Evolutionary conservation across 2,113 vertebrate species (phyloP).

Genomic region (Sprattus sprattus): DNA sequence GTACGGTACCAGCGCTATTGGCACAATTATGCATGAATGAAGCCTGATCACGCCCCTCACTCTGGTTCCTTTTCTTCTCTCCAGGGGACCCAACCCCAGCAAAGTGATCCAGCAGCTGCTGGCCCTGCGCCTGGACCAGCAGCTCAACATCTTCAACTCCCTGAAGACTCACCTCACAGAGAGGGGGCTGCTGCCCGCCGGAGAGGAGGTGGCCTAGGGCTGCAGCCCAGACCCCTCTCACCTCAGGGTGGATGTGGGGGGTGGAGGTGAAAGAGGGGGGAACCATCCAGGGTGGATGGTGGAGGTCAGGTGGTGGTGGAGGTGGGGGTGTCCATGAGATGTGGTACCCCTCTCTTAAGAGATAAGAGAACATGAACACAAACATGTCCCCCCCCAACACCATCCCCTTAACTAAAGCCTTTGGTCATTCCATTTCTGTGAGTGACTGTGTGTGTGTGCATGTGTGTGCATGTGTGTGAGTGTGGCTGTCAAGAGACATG

Average conservation of each 20-base stretch:
- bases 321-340: conserved; percentile 24
- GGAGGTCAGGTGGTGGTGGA: conserved; percentile 6
- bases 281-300: conserved; percentile 26
- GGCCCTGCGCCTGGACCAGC: conserved; percentile 89
- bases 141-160: conserved; percentile 94
- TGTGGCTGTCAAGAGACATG: background rate
- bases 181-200: conserved; percentile 77
- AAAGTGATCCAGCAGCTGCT: conserved; percentile 96
- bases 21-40: background rate
- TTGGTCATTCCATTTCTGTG: conserved; percentile 65
- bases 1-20: conserved; percentile 57
- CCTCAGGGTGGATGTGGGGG: conserved; percentile 10
- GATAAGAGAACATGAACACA: conserved; percentile 24
- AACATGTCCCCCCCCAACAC: background rate
- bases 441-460: conserved; percentile 42
- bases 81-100: conserved; percentile 91
- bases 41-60: background rate
- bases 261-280: conserved; percentile 7
- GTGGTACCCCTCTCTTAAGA: background rate
- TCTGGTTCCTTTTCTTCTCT: conserved; percentile 13
- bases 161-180: conserved; percentile 87
- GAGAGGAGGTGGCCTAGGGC: conserved; percentile 69
- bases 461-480: conserved; percentile 27
- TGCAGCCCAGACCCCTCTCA: background rate
- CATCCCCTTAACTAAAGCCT: conserved; percentile 38